Conservation (phyloP, 2,888 invertebrate genomes). For the Pardosa pseudoannulata region DNA sequence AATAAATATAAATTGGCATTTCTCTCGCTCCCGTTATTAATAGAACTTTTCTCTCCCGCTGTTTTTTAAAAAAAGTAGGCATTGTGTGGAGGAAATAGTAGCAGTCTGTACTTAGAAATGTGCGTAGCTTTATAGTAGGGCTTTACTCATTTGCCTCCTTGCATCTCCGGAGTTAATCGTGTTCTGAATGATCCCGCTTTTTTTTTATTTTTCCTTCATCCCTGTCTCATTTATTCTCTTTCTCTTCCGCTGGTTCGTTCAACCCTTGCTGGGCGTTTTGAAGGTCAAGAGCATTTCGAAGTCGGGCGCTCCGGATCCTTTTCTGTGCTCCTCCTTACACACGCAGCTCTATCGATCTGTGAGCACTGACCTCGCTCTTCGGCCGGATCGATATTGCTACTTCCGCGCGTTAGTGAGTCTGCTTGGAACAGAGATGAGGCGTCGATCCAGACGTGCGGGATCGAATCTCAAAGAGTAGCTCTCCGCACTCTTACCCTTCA, state of each 20-base stretch:
- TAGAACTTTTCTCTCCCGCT: no score
- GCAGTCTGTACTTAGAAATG: neutral
- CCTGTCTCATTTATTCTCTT: no score
- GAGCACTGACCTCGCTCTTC: conserved; percentile 18
- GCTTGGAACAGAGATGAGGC: neutral
- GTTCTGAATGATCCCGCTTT: neutral
- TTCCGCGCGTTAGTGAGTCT: neutral
- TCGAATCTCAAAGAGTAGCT: neutral
- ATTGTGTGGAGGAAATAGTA: no score
- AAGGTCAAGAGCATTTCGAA: conserved; percentile 60
- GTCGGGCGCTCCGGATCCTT: neutral
- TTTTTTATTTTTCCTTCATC: neutral
- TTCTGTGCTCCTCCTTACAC: neutral
- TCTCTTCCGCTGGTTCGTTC: conserved; percentile 9
- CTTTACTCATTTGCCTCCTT: neutral
- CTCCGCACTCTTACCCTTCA: neutral
- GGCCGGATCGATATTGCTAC: conserved; percentile 33
- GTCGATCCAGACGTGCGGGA: neutral
- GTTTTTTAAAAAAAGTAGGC: no score
- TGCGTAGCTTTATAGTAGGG: neutral
- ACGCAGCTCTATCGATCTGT: neutral
- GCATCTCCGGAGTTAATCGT: neutral
- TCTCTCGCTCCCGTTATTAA: no score
- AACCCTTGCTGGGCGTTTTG: conserved; percentile 32
- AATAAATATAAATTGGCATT: no score